These are phyloP conservation scores for Clytia hemisphaerica DNA, from an alignment of 30 jellyfish, hydroid and myxozoan species.

Conservation along the genomic window DNA sequence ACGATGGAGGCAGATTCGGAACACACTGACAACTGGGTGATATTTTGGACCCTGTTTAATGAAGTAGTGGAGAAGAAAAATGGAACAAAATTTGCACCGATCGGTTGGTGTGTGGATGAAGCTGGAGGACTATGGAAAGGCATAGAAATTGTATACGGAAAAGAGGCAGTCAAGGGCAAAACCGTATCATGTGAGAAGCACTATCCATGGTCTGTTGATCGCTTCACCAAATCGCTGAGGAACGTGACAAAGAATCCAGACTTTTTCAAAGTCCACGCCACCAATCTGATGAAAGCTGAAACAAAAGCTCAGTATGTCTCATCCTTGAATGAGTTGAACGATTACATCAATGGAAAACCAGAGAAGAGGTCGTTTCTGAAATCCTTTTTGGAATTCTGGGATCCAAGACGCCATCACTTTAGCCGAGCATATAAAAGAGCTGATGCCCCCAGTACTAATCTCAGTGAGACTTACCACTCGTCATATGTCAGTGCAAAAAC, in stretches of 20 bases:
- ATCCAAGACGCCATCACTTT: not conserved
- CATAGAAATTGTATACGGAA: not conserved
- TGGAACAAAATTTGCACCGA: no score
- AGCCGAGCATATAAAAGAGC: not conserved
- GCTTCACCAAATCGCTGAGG: not conserved
- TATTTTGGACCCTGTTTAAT: no score
- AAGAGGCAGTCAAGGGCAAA: not conserved
- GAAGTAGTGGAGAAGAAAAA: no score
- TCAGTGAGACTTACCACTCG: no score
- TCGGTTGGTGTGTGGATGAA: no score
- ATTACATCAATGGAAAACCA: not conserved
- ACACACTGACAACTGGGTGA: no score
- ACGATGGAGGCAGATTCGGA: no score
- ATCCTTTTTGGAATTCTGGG: not conserved
- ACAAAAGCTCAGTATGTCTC: not conserved
- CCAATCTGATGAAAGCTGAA: not conserved
- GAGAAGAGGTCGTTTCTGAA: not conserved
- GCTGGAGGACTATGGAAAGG: no score
- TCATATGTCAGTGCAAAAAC: no score
- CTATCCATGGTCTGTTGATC: not conserved
- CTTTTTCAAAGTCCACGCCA: not conserved
- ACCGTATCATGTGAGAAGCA: not conserved
- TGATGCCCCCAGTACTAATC: no score
- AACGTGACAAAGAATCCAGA: not conserved
- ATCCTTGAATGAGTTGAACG: not conserved